These are phyloP conservation scores for Drosophila subsilvestris DNA, from an alignment of 2,888 invertebrate species.

Conservation along the genomic window DNA sequence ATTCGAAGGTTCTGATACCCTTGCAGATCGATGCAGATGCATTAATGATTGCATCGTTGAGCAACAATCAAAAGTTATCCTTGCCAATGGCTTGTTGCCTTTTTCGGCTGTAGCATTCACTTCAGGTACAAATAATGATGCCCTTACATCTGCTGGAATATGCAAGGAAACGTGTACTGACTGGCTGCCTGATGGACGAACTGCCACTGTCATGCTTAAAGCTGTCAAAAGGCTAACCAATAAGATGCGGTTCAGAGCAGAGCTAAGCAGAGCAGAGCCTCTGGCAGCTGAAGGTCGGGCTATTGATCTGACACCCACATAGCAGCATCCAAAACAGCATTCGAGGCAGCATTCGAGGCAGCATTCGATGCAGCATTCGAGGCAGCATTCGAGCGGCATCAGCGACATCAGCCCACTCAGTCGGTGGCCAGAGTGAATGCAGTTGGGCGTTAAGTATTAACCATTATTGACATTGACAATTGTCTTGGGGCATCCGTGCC, in stretches of 20 bases:
- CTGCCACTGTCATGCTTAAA: constrained; percentile 58
- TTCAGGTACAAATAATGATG: too few relatives aligned
- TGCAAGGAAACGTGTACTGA: not conserved
- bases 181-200: constrained; percentile 9
- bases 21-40: not conserved
- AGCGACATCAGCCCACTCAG: not conserved
- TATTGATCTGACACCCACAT: constrained; percentile 75
- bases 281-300: constrained; percentile 63
- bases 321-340: constrained; percentile 12
- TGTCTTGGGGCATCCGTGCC: constrained; percentile 39
- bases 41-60: too few relatives aligned
- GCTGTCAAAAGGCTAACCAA: constrained; percentile 75
- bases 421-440: constrained; percentile 9
- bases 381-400: not conserved
- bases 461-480: constrained; percentile 80
- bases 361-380: not conserved
- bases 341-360: not conserved
- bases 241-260: constrained; percentile 9
- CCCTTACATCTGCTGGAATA: not conserved
- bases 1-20: not conserved
- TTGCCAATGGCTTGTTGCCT: too few relatives aligned
- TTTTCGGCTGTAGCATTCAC: too few relatives aligned
- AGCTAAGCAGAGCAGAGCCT: constrained; percentile 27
- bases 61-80: too few relatives aligned
- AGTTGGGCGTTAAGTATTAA: constrained; percentile 63